Conservation (phyloP, 1,140 invertebrate genomes). For the Hyles vespertilio region DNA sequence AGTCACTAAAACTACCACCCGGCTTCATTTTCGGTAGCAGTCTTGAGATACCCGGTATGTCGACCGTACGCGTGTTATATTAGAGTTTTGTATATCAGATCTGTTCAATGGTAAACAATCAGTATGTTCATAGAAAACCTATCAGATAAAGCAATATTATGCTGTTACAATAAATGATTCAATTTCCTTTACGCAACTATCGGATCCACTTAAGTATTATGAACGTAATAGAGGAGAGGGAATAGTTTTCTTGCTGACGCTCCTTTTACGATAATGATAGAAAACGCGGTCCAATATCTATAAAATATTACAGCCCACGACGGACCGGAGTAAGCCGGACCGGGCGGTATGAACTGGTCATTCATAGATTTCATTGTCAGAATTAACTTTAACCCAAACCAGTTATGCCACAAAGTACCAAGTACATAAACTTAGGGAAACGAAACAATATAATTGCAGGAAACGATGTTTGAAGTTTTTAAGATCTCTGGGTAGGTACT, state of each 20-base stretch:
- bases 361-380: conserved; percentile 39
- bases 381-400: conserved; percentile 29
- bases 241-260: conserved; percentile 73
- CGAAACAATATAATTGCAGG: no score
- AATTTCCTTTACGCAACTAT: conserved; percentile 71
- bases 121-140: conserved; percentile 55
- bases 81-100: neutral
- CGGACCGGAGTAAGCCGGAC: conserved; percentile 20
- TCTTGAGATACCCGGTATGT: no score
- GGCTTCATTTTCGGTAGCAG: no score
- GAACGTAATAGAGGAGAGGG: conserved; percentile 66
- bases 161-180: conserved; percentile 71
- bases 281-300: conserved; percentile 69
- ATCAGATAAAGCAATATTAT: conserved; percentile 67
- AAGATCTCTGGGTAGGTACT: no score
- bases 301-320: conserved; percentile 59
- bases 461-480: no score
- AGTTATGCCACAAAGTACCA: no score
- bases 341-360: conserved; percentile 19
- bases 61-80: no score
- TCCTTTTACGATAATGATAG: conserved; percentile 72
- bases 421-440: no score
- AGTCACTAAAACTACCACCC: no score
- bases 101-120: conserved; percentile 37
- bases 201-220: conserved; percentile 73